Evolutionary conservation across 2,888 invertebrate genomes (phyloP).

Genomic region (Stomorhina lunata): DNA sequence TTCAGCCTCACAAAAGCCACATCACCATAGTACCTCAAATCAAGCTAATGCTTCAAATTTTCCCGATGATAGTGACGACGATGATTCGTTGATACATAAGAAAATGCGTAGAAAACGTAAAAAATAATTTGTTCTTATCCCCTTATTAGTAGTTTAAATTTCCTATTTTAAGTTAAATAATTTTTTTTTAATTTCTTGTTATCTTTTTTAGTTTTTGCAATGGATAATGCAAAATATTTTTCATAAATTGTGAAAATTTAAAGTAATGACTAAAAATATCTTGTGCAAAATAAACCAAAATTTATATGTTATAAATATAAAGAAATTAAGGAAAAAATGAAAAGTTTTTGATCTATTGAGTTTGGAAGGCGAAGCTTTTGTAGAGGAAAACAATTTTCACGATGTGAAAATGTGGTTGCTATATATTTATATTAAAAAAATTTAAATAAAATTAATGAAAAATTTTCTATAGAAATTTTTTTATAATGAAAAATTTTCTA

Average conservation of each 20-base stretch:
- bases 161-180: conserved; percentile 32
- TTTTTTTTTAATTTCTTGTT: conserved; percentile 1
- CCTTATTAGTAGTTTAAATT: conserved; percentile 17
- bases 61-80: conserved; percentile 70
- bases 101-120: conserved; percentile 75
- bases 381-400: too few species aligned
- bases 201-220: not conserved
- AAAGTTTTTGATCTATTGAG: not conserved
- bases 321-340: not conserved
- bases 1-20: conserved; percentile 15
- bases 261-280: not conserved
- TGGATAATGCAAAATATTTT: not conserved
- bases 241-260: not conserved
- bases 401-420: too few species aligned
- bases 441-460: too few species aligned
- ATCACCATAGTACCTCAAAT: conserved; percentile 37
- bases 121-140: conserved; percentile 69
- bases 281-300: not conserved
- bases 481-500: too few species aligned
- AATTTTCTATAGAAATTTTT: too few species aligned
- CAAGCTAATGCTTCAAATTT: not conserved
- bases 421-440: too few species aligned
- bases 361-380: too few species aligned
- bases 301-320: conserved; percentile 41
- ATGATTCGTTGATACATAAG: conserved; percentile 66